Base-by-base conservation (phyloP, 92 coral and sea anemone genomes). In the Parazoanthus swiftii region DNA sequence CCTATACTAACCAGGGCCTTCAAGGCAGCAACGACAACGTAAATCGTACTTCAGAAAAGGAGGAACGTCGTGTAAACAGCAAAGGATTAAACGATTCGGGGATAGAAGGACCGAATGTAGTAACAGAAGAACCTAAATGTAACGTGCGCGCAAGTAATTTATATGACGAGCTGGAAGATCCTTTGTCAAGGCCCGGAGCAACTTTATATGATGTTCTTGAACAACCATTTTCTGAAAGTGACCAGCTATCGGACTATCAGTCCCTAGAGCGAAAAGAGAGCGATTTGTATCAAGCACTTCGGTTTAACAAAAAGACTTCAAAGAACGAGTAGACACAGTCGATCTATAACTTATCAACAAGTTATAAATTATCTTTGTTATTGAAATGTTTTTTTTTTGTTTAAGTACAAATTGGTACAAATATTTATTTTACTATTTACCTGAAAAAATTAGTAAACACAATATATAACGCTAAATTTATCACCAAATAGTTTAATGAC, bases 281-380 rank as follows among this genome's bases (percentile, higher is more conserved):
- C 6, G 79, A 76, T 76, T 6, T 76, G 10, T 76, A 76, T 76
- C 79, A 76, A n/a, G 1, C 79, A 18, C 79, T 76, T 38, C 79
- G 39, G 54, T 37, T 76, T 50, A 16, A 21, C 6, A 18, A 20
- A 21, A 63, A 63, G 70, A 63, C 66, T 14, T 10, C 26, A 63
- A 63, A 63, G 70, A 63, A 54, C 1, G 14, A 54, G 18, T 54
- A 14, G 9, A 54, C 59, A 54, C 20, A 54, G 8, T 46, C 51
- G 8, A 54, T 54, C 18, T 54, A 54, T 54, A 15, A 13, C 59
- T 54, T 54, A 7, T 18, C 4, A 2, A 11, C 51, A 48, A 48
- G 51, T 10, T 8, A 46, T 10, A 48, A 48, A 10, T 48, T 48
- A 6, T 6, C 11, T 7, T 48, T 48, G 1, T 48, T 48, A 10